Conservation (phyloP, 1,140 invertebrate genomes). For the Lepidurus packardi region DNA sequence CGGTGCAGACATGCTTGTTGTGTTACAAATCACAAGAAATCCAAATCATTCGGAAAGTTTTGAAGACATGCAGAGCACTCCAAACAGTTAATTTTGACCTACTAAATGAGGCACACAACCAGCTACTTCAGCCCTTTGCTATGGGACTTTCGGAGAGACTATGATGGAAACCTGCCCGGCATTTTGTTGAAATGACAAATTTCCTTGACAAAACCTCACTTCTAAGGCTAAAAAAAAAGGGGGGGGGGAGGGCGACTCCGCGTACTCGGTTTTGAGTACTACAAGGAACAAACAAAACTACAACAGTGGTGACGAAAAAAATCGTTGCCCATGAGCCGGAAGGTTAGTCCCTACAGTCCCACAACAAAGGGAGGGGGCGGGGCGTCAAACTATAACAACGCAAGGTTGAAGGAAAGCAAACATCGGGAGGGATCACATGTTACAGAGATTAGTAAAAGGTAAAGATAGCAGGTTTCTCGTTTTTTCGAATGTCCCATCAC, state of each 20-base stretch:
- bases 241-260: too few relatives aligned
- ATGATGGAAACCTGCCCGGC: slow-evolving; percentile 36
- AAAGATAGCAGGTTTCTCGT: not conserved
- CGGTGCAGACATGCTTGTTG: not conserved
- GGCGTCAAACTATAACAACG: not conserved
- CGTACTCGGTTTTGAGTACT: not conserved
- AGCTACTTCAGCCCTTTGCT: not conserved
- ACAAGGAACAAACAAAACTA: not conserved
- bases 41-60: not conserved
- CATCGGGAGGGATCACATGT: not conserved
- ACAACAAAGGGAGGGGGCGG: not conserved
- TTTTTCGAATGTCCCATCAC: not conserved
- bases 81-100: slow-evolving; percentile 14
- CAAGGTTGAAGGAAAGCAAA: not conserved
- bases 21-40: too few relatives aligned
- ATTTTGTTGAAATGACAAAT: slow-evolving; percentile 12
- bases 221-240: too few relatives aligned
- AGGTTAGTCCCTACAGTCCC: slow-evolving; percentile 19
- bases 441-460: not conserved
- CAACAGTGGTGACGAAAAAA: not conserved
- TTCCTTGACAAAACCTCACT: not conserved
- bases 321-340: not conserved
- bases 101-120: not conserved
- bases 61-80: not conserved
- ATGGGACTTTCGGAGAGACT: slow-evolving; percentile 25